Evolutionary conservation across 1,140 invertebrate genomes (phyloP).

Genomic region (Rhopalosiphum maidis): DNA sequence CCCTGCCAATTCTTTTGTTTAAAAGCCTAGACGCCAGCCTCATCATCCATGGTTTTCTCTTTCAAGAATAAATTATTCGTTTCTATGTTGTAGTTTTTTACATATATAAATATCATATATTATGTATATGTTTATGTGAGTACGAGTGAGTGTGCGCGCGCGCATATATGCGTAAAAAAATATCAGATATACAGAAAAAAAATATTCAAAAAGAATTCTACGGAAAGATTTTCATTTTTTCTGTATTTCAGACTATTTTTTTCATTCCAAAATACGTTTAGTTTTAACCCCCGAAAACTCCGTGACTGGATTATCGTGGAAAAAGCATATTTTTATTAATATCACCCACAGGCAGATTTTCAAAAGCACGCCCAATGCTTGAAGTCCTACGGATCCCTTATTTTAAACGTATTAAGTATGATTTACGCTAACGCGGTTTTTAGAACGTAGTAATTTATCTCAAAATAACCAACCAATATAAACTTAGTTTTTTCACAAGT

Average conservation of each 20-base stretch:
- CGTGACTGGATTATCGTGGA: neutral
- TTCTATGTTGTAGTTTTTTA: neutral
- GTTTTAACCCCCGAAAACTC: constrained; percentile 1
- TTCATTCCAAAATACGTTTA: constrained; percentile 40
- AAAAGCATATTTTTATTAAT: constrained; percentile 40
- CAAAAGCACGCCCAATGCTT: neutral
- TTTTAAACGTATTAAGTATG: constrained; percentile 36
- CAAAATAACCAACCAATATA: constrained; percentile 15
- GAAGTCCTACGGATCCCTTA: neutral
- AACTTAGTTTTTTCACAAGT: neutral
- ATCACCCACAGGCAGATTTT: constrained; percentile 21
- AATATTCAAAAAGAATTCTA: constrained; percentile 25
- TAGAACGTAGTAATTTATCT: neutral
- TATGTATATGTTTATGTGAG: neutral
- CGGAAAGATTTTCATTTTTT: neutral
- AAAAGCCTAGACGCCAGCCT: neutral
- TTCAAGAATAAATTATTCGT: constrained; percentile 24
- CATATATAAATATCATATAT: neutral
- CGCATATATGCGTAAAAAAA: neutral
- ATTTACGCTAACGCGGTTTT: neutral
- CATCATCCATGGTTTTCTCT: constrained; percentile 23
- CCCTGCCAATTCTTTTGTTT: constrained; percentile 51
- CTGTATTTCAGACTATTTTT: neutral
- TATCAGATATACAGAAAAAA: constrained; percentile 13
- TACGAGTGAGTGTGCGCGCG: neutral